Base-by-base conservation (phyloP, 2,797 vertebrate species). In the Rhynchotus rufescens region DNA sequence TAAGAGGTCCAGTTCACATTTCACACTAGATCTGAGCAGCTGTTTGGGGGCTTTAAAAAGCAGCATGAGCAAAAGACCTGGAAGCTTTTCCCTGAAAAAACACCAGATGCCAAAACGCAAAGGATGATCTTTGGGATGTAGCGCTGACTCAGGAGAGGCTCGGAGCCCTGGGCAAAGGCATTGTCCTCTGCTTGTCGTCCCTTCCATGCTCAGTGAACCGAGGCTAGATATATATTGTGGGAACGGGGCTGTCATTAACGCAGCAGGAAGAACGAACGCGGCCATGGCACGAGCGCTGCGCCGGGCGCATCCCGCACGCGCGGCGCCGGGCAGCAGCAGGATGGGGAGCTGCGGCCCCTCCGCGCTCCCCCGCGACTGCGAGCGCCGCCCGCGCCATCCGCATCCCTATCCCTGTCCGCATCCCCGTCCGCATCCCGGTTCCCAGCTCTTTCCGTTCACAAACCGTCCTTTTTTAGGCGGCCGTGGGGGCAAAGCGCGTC, bases 131-230 rank as follows among this genome's bases (percentile, higher is more conserved):
- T 95, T 75, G 2, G 21, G 73, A 72, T 40, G 15, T 0, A 0
- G 12, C 22, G 67, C 84, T 81, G 77, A 80, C 51, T 96, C 81
- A 60, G 69, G 57, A 64, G 13, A 79, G 30, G 56, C 76, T 4
- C 28, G 67, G 45, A 73, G n/a, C 64, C 51, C 32, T 26, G 20
- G 83, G 69, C 38, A 69, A 83, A 92, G 56, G 56, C 79, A 64
- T 5, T 66, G 82, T 59, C 73, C 69, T 74, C 71, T 69, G 51
- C 5, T 69, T 94, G 80, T 54, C 32, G 30, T 45, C n/a, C 69
- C 59, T 69, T 40, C 8, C 30, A 5, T 0, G 21, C 51, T 60
- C 59, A 34, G 61, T 6, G 44, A 71, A 5, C 45, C 19, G 8
- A 54, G 49, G 67, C 59, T 80, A 64, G 6, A 12, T 0, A 6